phyloP scores from a whole-genome alignment of 2,113 vertebrate species.

The Empidonax traillii region DNA sequence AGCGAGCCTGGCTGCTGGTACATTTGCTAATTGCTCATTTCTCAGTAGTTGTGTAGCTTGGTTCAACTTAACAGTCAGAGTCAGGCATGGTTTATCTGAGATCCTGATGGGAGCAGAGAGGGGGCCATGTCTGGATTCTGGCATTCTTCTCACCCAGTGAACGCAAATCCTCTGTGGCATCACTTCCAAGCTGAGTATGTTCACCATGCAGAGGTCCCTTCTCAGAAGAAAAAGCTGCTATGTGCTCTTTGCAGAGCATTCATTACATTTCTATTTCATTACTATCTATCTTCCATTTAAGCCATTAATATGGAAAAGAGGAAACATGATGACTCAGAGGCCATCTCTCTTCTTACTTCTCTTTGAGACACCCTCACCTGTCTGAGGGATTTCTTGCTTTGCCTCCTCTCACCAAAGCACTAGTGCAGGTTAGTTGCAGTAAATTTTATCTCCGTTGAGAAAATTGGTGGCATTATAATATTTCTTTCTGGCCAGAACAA shows the following conservation, averaged over 20 bases:
- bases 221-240: not conserved
- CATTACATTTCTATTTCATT: not conserved
- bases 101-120: not conserved
- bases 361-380: not conserved
- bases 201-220: not conserved
- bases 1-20: not conserved
- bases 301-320: not conserved
- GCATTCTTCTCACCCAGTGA: accelerated
- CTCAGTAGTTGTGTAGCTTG: not conserved
- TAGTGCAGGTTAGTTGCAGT: not conserved
- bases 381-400: not conserved
- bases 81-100: not conserved
- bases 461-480: not conserved
- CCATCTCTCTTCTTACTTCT: not conserved
- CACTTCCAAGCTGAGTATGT: not conserved
- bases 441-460: not conserved
- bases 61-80: not conserved
- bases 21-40: not conserved
- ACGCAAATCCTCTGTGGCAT: accelerated
- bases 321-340: not conserved
- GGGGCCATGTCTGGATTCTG: not conserved
- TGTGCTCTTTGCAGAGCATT: not conserved
- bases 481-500: not conserved
- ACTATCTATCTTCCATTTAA: not conserved
- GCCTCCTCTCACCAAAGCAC: not conserved